These are phyloP conservation scores for Ictalurus punctatus DNA, from an alignment of 2,113 vertebrate genomes.

Conservation along the genomic window DNA sequence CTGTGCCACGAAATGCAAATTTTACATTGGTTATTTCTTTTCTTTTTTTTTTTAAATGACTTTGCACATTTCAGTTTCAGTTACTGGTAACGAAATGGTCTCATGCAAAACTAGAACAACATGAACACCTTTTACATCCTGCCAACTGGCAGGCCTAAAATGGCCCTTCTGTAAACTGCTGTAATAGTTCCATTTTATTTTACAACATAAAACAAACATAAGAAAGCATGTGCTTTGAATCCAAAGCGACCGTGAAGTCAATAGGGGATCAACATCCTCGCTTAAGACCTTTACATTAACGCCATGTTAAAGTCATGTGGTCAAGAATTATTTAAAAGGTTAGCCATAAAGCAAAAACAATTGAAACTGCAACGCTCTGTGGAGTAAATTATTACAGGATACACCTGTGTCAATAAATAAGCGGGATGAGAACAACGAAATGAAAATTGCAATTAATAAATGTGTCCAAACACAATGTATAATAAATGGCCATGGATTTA, in stretches of 20 bases:
- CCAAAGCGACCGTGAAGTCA: not conserved
- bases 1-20: not conserved
- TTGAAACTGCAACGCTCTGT: not conserved
- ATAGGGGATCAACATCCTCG: not conserved
- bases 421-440: not conserved
- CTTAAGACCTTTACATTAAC: not conserved
- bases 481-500: not conserved
- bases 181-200: not conserved
- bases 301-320: not conserved
- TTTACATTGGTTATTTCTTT: slow-evolving; percentile 13
- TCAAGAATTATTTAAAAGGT: not conserved
- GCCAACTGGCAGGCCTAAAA: not conserved
- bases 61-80: slow-evolving; percentile 19
- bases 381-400: not conserved
- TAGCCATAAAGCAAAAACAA: not conserved
- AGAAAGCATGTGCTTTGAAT: not conserved
- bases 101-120: slow-evolving; percentile 67
- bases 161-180: not conserved
- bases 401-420: not conserved
- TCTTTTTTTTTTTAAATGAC: too few species aligned
- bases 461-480: not conserved
- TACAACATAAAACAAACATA: not conserved
- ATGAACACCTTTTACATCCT: slow-evolving; percentile 66
- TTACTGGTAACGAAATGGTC: slow-evolving; percentile 38
- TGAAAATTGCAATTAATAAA: not conserved